phyloP scores from a whole-genome alignment of 2,888 invertebrate genomes.

The Cyclophora punctaria region DNA sequence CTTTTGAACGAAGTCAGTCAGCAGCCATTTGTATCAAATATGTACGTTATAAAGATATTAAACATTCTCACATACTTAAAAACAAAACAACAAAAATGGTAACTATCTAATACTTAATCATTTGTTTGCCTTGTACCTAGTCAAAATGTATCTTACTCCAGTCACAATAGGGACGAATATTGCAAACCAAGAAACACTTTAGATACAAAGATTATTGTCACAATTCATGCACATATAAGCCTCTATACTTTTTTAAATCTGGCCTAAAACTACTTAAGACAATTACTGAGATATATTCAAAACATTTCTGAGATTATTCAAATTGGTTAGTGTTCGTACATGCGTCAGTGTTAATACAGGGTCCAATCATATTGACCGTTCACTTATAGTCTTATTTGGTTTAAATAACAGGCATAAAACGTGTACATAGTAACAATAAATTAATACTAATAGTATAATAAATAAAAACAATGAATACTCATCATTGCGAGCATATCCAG shows the following conservation, averaged over 20 bases:
- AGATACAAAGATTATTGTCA: background rate
- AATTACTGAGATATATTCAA: too few relatives aligned
- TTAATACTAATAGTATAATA: constrained; percentile 35
- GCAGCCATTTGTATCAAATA: background rate
- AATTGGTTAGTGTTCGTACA: too few relatives aligned
- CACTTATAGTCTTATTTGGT: constrained; percentile 8
- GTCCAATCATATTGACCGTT: too few relatives aligned
- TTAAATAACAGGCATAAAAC: constrained; percentile 18
- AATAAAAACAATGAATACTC: constrained; percentile 71
- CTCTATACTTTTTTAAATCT: too few relatives aligned
- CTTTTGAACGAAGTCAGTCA: background rate
- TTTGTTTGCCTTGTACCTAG: constrained; percentile 32
- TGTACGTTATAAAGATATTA: background rate
- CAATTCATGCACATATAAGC: background rate
- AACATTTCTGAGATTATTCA: too few relatives aligned
- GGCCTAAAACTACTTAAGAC: too few relatives aligned
- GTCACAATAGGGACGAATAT: background rate
- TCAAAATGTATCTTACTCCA: constrained; percentile 17
- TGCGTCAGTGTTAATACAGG: too few relatives aligned
- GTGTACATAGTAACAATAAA: constrained; percentile 33
- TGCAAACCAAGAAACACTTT: background rate
- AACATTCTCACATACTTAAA: constrained; percentile 13
- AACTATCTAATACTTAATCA: constrained; percentile 44
- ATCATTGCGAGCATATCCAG: constrained; percentile 71
- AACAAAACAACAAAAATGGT: constrained; percentile 28